Evolutionary conservation across 2,888 invertebrate species (phyloP).

Genomic region (Euplagia quadripunctaria): DNA sequence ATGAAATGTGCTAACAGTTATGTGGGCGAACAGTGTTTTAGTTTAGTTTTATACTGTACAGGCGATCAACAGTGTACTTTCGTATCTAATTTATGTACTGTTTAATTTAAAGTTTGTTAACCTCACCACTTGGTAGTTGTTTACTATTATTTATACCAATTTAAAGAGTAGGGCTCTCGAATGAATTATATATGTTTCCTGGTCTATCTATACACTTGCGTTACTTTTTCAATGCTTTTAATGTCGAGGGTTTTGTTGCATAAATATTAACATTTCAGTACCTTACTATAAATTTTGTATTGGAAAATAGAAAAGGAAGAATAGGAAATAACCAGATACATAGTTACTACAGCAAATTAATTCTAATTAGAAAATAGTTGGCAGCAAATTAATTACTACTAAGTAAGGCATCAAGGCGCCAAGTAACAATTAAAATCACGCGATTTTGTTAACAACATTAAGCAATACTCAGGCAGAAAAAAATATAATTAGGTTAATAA

Average conservation of each 20-base stretch:
- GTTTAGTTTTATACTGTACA: background rate
- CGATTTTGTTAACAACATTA: background rate
- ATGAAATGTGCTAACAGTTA: background rate
- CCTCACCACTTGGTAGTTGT: background rate
- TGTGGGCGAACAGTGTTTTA: background rate
- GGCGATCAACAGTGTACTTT: background rate
- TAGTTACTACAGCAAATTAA: background rate
- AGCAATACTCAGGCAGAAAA: background rate
- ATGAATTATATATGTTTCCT: background rate
- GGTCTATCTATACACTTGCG: background rate
- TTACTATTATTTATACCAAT: slow-evolving; percentile 1
- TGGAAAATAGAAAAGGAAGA: too few relatives aligned
- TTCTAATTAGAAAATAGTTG: background rate
- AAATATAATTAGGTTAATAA: background rate
- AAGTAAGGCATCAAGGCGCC: background rate
- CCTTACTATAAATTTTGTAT: too few relatives aligned
- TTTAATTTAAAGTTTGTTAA: slow-evolving; percentile 6
- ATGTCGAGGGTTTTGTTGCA: too few relatives aligned
- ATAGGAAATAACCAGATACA: too few relatives aligned
- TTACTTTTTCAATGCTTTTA: too few relatives aligned
- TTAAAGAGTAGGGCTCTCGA: background rate
- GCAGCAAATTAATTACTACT: background rate
- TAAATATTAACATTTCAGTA: too few relatives aligned
- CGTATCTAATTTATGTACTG: background rate
- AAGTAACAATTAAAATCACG: background rate